Base-by-base conservation (phyloP, 2,888 invertebrate genomes). In the Beris chalybata region DNA sequence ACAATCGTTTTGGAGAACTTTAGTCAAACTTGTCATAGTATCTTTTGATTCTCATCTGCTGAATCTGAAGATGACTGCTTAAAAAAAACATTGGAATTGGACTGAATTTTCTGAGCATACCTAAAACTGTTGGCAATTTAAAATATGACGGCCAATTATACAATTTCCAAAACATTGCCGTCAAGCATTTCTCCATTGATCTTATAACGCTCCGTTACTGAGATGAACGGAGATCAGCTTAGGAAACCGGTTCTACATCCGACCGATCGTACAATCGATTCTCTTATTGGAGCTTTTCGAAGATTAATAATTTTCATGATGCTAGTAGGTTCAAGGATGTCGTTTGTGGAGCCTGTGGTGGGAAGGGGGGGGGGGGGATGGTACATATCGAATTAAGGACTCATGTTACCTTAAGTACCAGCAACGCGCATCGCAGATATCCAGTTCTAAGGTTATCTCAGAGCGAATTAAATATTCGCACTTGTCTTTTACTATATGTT, bases 351-450 rank as follows among this genome's bases (percentile, higher is more conserved):
- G 22, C 22, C 22, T 22, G 22, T 1, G 22, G 22, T 1, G 22
- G 22, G 3, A 22, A 4, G 3, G 4, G 22, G 22, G 22, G 22
- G 22, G 22, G 22, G 22, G 22, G 22, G 3, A 22, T 2, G 3
- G 4, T 12, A 44, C n/a, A 9, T 11, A 29, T 38, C 38, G 22
- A 52, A 50, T 15, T 44, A 38, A 2, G 12, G 31, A 59, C 74
- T 70, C 75, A 86, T 86, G 83, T 99, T 99, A 58, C 98, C 98
- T 82, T 99, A 99, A 1, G 98, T 98, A 9, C 99, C 99, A 68
- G 95, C 88, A 6, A 99, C 89, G 82, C 99, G 98, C 75, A 99
- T 95, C 52, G 96, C 86, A 64, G 93, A 90, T 15, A 97, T 78
- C 63, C 84, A 81, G 73, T 0, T 87, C 82, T 22, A 88, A 69